Base-by-base conservation (phyloP, 2,113 vertebrate species). In the Gnathonemus echidnorhynchus region DNA sequence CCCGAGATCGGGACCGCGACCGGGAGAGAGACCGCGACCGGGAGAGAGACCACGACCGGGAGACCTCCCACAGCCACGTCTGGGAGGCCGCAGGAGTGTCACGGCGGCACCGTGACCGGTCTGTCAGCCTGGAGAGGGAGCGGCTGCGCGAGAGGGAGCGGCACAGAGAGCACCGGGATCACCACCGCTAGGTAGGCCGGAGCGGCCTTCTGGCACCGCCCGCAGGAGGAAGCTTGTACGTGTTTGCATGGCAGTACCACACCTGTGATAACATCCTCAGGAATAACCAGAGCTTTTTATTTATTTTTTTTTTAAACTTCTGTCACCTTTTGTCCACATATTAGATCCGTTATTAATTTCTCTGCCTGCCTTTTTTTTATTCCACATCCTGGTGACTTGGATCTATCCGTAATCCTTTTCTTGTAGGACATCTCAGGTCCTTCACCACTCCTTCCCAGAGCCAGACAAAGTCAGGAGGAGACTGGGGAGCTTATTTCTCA, bases 131-230 rank as follows among this genome's bases (percentile, higher is more conserved):
- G 31, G 95, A 94, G 21, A 91, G 92, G 9, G 93, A 92, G 5
- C 49, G 91, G 11, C 92, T 93, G 1, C 88, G 94, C 15, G 94
- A 94, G 62, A 90, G 93, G n/a, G 93, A 94, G 48, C 27, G 89
- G 84, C 93, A 95, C 89, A 91, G 94, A 91, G 94, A 95, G 39
- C 90, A 95, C 89, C 93, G 95, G 89, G 95, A 95, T 88, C 74
- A 92, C 88, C 94, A 96, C 86, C 94, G 93, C 91, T 95, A 91
- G 93, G 96, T 95, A 90, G 92, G 77, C 74, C 35, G 6, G 13
- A 17, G 5, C 1, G 35, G 35, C 35, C 74, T 5, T 80, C 35
- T 19, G 74, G 74, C 15, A 1, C 74, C 35, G 5, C 74, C 84
- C 0, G 48, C 45, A 50, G 84, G 46, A 24, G 10, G 21, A 50